These are phyloP conservation scores for Cyaniris semiargus DNA, from an alignment of 2,888 invertebrate genomes.

Conservation along the genomic window DNA sequence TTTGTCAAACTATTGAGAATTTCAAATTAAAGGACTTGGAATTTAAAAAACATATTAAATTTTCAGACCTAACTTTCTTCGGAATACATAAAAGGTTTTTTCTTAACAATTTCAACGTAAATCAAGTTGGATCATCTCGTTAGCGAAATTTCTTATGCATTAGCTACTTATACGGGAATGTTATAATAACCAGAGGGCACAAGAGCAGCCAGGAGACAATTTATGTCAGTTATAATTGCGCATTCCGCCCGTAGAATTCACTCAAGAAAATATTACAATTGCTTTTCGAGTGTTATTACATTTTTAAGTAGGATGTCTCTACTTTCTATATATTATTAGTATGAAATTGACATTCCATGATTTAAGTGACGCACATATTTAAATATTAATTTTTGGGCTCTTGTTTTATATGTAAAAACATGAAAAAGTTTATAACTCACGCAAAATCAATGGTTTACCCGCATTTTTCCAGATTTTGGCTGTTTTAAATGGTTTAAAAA, in stretches of 20 bases:
- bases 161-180: slow-evolving; percentile 16
- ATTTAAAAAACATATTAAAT: not conserved
- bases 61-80: not conserved
- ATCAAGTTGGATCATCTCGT: not conserved
- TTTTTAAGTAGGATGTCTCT: not conserved
- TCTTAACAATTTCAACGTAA: not conserved
- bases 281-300: not conserved
- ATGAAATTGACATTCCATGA: no score
- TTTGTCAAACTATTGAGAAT: not conserved
- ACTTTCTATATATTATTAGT: not conserved
- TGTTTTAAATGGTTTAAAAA: no score
- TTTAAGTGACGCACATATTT: no score
- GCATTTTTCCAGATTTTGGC: no score
- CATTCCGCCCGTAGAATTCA: not conserved
- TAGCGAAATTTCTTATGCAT: slow-evolving; percentile 12
- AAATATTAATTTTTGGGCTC: no score
- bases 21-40: no score
- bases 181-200: not conserved
- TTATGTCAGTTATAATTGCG: slow-evolving; percentile 32
- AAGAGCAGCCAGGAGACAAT: slow-evolving; percentile 20
- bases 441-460: no score
- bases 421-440: no score
- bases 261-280: slow-evolving; percentile 20
- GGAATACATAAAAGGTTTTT: not conserved
- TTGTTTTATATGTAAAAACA: no score